Evolutionary conservation across 2,797 vertebrate genomes (phyloP), one percentile per base, ranked within the genome.

Genomic region (Gila robusta): DNA sequence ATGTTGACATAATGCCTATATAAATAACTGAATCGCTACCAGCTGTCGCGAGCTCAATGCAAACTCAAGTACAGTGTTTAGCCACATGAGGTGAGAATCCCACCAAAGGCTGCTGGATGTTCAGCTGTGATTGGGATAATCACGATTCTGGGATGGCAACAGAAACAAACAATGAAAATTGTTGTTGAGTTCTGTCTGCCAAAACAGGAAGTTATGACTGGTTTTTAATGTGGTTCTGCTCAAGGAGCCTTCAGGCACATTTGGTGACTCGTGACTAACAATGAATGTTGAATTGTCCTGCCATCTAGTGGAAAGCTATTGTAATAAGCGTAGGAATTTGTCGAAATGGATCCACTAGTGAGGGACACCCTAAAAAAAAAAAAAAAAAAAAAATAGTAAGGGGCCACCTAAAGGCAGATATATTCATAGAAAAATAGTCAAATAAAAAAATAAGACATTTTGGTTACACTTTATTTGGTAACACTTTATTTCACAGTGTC

Each of bases 151-250:
- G 76, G 71, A 91, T 76, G 77, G 49, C 67, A 84, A 73, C 73
- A 56, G 47, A 84, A 66, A 70, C 84, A 67, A 81, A 73, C 37
- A 49, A 72, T 26, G 83, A 79, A 90, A 91, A 85, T 32, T 91
- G 88, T 89, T 91, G 92, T 73, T 47, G 81, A 66, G 49, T 92
- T 93, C 91, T 92, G 91, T 93, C 92, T 92, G 88, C 88, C 88
- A 94, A 94, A 95, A 95, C 93, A 93, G 93, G 94, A 95, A 95
- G 92, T 94, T 90, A 92, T 94, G 94, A 93, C 93, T 94, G 89
- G 90, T 84, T 90, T 49, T 91, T 89, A 92, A 93, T 93, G 91
- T 94, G 93, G 92, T 94, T 93, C 91, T 91, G 86, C 92, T 92
- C 88, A 91, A 91, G 87, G 80, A 87, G 82, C 66, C 47, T 41